These are phyloP conservation scores for Archilochus colubris DNA, from an alignment of 2,113 vertebrate species.

Conservation along the genomic window DNA sequence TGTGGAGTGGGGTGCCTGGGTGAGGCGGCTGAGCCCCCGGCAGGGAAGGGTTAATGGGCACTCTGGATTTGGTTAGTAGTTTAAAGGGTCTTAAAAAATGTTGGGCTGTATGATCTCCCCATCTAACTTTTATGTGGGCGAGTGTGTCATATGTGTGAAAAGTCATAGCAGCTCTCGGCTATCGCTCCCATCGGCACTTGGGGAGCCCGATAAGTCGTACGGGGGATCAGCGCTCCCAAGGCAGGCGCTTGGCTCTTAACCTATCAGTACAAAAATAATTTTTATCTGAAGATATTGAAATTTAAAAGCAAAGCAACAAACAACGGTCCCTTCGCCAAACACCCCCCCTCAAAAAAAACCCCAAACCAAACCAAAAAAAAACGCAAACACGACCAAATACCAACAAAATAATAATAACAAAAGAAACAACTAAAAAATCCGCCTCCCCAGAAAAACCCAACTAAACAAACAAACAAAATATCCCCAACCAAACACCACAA, in stretches of 20 bases:
- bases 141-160: not conserved
- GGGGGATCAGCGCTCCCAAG: not conserved
- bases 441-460: too few species aligned
- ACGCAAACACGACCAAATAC: not conserved
- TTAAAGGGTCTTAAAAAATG: not conserved
- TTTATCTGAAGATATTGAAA: rapidly evolving
- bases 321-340: rapidly evolving
- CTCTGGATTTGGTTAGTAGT: slow-evolving; percentile 10
- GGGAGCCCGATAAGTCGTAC: not conserved
- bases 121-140: slow-evolving; percentile 15
- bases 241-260: not conserved
- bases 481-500: not conserved
- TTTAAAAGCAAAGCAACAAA: not conserved
- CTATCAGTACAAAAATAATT: rapidly evolving
- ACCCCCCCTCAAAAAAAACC: rapidly evolving
- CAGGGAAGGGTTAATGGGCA: not conserved
- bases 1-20: not conserved
- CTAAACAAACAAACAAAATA: not conserved
- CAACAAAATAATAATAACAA: too few species aligned
- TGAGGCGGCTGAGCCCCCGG: not conserved
- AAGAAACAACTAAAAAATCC: too few species aligned
- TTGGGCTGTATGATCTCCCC: not conserved
- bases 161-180: not conserved
- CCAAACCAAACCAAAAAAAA: not conserved
- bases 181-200: not conserved